A percentile compares a stretch with the other conserved stretches of the same genome.
Evolutionary conservation across 1,140 invertebrate genomes (phyloP).

Genomic region (Brachionus rotundiformis): DNA sequence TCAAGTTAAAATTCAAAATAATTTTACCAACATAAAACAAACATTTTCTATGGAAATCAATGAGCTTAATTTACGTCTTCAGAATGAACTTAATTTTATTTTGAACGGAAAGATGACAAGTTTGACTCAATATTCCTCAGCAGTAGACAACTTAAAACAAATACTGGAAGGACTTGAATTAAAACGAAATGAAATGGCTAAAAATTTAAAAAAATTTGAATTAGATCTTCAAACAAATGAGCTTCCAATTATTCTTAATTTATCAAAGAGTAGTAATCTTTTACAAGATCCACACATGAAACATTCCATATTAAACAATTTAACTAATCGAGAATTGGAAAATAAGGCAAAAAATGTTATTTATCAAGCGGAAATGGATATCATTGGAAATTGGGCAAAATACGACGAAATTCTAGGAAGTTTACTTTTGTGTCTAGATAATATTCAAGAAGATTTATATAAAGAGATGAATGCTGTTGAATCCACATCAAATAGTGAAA

Average conservation of each 20-base stretch:
- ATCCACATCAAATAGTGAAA: neutral
- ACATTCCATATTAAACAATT: neutral
- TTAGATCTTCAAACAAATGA: neutral
- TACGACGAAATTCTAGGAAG: neutral
- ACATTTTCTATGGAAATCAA: neutral
- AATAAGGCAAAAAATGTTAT: neutral
- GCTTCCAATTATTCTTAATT: neutral
- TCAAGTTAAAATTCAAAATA: constrained; percentile 24
- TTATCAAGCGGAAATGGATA: constrained; percentile 17
- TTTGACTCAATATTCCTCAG: neutral
- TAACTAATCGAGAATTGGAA: constrained; percentile 23
- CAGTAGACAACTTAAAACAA: constrained; percentile 1
- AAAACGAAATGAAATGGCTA: neutral
- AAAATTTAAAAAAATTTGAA: constrained; percentile 15
- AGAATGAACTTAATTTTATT: constrained; percentile 18
- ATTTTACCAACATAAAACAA: neutral
- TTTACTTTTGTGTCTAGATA: neutral
- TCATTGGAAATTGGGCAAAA: constrained; percentile 13
- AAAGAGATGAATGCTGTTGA: neutral
- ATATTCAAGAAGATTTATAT: neutral
- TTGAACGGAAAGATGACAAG: neutral
- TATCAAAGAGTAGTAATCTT: neutral
- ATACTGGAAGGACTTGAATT: neutral
- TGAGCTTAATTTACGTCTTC: neutral
- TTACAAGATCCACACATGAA: neutral